phyloP scores from a whole-genome alignment of 1,140 invertebrate species.

The Drosophila yakuba region DNA sequence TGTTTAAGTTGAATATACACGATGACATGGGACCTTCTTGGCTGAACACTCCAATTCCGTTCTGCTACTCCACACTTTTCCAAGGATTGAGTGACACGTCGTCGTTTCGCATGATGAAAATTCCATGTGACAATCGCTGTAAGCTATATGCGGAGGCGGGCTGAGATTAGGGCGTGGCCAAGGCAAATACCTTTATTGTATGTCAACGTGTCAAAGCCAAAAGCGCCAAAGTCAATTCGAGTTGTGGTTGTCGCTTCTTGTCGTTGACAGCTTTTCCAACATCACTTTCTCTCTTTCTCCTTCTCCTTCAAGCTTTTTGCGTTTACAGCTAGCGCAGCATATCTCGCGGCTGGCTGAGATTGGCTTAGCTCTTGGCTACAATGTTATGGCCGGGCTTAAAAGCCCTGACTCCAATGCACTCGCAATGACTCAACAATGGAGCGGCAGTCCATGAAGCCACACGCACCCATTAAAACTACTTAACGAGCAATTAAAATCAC shows the following conservation, averaged over 20 bases:
- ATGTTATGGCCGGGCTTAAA: slow-evolving; percentile 31
- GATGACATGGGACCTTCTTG: slow-evolving; percentile 69
- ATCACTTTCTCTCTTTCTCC: neutral
- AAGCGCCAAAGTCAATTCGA: slow-evolving; percentile 79
- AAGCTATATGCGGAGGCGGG: slow-evolving; percentile 57
- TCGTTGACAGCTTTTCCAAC: slow-evolving; percentile 45
- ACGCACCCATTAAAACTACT: slow-evolving; percentile 66
- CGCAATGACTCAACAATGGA: slow-evolving; percentile 43
- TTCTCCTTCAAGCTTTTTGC: neutral
- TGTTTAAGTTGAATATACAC: slow-evolving; percentile 68
- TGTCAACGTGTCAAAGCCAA: slow-evolving; percentile 81
- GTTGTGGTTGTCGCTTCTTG: slow-evolving; percentile 66
- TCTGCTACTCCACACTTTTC: neutral
- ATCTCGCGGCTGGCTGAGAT: slow-evolving; percentile 27
- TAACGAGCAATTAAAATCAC: slow-evolving; percentile 75
- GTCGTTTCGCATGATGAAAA: slow-evolving; percentile 66
- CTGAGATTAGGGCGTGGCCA: slow-evolving; percentile 13
- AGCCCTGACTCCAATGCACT: slow-evolving; percentile 1
- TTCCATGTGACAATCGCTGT: slow-evolving; percentile 75
- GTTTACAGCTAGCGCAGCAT: neutral
- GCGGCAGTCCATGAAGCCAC: slow-evolving; percentile 30
- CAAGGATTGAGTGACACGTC: slow-evolving; percentile 36
- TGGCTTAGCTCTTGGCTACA: slow-evolving; percentile 44
- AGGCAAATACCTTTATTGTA: slow-evolving; percentile 78
- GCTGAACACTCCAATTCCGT: neutral